Evolutionary conservation across 1,140 invertebrate species (phyloP), one percentile per base, ranked within the genome.

Genomic region (Cydia pomonella): DNA sequence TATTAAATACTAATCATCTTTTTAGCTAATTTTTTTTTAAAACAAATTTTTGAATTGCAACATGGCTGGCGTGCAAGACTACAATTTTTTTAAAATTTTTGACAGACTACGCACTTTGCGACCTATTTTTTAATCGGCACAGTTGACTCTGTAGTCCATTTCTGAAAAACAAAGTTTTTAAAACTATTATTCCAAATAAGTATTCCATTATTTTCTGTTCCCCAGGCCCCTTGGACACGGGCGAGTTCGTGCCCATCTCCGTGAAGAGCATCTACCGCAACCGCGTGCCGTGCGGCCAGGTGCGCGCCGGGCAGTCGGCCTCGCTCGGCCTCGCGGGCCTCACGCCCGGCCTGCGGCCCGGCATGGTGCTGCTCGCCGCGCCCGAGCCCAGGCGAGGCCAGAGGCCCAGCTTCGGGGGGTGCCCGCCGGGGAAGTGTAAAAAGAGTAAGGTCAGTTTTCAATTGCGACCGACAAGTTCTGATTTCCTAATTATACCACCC

Each of bases 241-340:
- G 98, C 7, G 94, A 95, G 66, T 99, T 99, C 92, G 94, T 95
- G 64, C 94, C 95, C 3, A 97, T 97, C 0, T 94, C 93, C 64
- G 96, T 99, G 3, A 95, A 96, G 62, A 97, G 97, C 29, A 95
- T 99, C 47, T 97, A 99, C 92, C 93, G 98, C 9, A 98, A 99
- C 90, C 96, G 98, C 80, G 96, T 97, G 0, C 97, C 97, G 0
- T 98, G 97, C 85, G 94, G 97, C 72, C 90, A 96, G 18, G 98
- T 98, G 4, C 94, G 96, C 74, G 97, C 98, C 1, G 98, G 98
- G 0, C 98, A 99, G 87, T 97, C 97, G 79, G 98, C 98, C 1
- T 97, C 97, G 33, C 92, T 99, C 9, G 97, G 97, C n/a, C 94
- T 99, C 13, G 92, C 93, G 33, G 87, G 91, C 2, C 80, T 89